Base-by-base conservation (phyloP, 2,797 vertebrate species). In the Phoeniculus purpureus region DNA sequence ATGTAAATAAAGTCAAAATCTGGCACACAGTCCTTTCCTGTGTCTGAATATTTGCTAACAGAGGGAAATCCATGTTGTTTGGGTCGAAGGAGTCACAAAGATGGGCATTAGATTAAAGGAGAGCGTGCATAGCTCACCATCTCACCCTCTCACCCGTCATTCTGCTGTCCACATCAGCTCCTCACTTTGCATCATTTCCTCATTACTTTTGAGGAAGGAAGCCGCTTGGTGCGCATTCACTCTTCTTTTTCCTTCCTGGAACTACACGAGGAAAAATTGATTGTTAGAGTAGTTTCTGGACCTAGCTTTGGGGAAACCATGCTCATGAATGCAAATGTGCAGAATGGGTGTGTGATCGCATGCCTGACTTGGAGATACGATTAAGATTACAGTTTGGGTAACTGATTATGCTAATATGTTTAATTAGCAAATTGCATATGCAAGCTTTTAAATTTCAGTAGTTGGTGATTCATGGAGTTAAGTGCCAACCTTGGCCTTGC, bases 1-100 rank as follows among this genome's bases (percentile, higher is more conserved):
- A 81, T 95, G 84, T 94, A 95, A 96, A 93, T 94, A 95, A 90
- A 87, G 81, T 61, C 2, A 93, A 92, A 96, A 79, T 95, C 90
- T 96, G 94, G 93, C 93, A 87, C 81, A 16, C 5, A 8, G 50
- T 61, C 73, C 76, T 93, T 77, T 89, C 81, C 90, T 64, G 34
- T 78, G 50, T 23, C 76, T 94, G 90, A 75, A 48, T 70, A 81
- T 81, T 73, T 83, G 76, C 73, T 83, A 29, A 70, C 0, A 48
- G 90, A 90, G 73, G 94, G 79, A 78, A 95, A 85, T n/a, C 66
- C 81, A 12, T 2, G 0, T 50, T 93, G 81, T 75, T 92, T 56
- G 68, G 58, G 67, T 85, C 51, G 3, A 87, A 48, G 40, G 79
- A 60, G 55, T 86, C 66, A 72, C 82, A 61, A 29, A 65, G 72